Percentiles rank a stretch among this genome's conserved stretches.
Evolutionary conservation across 2,113 vertebrate genomes (phyloP).

Genomic region (Campylomormyrus tamandua): DNA sequence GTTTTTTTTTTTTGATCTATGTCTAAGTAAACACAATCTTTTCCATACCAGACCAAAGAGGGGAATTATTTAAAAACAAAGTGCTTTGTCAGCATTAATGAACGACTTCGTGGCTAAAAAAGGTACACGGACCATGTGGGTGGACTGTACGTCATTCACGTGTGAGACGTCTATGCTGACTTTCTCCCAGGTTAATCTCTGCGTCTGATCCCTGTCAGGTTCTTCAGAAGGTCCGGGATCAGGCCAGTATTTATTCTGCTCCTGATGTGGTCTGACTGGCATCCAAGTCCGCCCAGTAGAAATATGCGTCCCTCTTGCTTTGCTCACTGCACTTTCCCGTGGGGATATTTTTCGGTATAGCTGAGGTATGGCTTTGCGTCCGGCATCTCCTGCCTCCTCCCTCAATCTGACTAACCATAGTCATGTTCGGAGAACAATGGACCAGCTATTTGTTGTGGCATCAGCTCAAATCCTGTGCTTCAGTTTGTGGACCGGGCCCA

Average conservation of each 20-base stretch:
- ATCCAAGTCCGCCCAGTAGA: neutral
- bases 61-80: slow-evolving; percentile 34
- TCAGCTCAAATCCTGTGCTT: slow-evolving; percentile 44
- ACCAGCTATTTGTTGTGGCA: slow-evolving; percentile 48
- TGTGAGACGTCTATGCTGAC: slow-evolving; percentile 28
- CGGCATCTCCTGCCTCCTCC: slow-evolving; percentile 19
- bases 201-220: slow-evolving; percentile 9
- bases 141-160: slow-evolving; percentile 36
- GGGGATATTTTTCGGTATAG: slow-evolving; percentile 26
- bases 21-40: slow-evolving; percentile 48
- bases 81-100: slow-evolving; percentile 53
- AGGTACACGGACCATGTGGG: neutral
- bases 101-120: slow-evolving; percentile 27
- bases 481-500: slow-evolving; percentile 36
- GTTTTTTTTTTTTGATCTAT: slow-evolving; percentile 23
- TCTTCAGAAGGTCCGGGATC: neutral
- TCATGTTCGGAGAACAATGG: slow-evolving; percentile 45
- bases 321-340: neutral
- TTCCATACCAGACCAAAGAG: slow-evolving; percentile 57
- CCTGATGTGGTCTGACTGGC: slow-evolving; percentile 5
- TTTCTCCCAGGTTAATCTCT: slow-evolving; percentile 25
- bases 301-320: slow-evolving; percentile 16
- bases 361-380: slow-evolving; percentile 10
- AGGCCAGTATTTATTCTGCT: slow-evolving; percentile 16
- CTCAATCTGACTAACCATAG: slow-evolving; percentile 22